phyloP scores from a whole-genome alignment of 2,888 invertebrate species.

The Aethes cnicana region DNA sequence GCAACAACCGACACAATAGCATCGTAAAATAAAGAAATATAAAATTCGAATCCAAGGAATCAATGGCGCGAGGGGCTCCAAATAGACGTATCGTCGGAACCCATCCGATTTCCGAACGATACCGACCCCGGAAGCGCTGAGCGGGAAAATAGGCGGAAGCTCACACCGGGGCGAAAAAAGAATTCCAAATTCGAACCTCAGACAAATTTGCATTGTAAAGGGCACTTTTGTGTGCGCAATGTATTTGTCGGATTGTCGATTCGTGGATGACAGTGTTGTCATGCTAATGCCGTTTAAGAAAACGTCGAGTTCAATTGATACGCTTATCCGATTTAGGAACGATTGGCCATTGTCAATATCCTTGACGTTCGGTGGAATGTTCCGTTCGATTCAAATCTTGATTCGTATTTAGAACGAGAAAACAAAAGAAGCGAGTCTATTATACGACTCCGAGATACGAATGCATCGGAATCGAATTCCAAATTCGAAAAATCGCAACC shows the following conservation, averaged over 20 bases:
- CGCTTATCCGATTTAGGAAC: slow-evolving; percentile 25
- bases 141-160: slow-evolving; percentile 82
- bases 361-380: no score
- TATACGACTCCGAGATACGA: slow-evolving; percentile 15
- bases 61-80: slow-evolving; percentile 40
- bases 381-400: no score
- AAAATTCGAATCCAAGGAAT: slow-evolving; percentile 31
- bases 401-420: background rate
- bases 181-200: slow-evolving; percentile 56
- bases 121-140: slow-evolving; percentile 70
- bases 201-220: slow-evolving; percentile 79
- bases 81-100: slow-evolving; percentile 61
- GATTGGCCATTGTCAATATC: slow-evolving; percentile 26
- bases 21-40: slow-evolving; percentile 22
- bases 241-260: slow-evolving; percentile 80
- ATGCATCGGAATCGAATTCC: slow-evolving; percentile 45
- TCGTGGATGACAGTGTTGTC: slow-evolving; percentile 75
- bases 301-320: slow-evolving; percentile 19
- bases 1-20: slow-evolving; percentile 13
- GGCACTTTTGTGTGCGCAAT: slow-evolving; percentile 74
- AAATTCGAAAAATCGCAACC: slow-evolving; percentile 54
- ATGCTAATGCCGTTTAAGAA: slow-evolving; percentile 62
- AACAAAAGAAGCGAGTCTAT: background rate
- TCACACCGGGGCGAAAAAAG: slow-evolving; percentile 65
- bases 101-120: slow-evolving; percentile 73